A percentile compares a stretch with the other conserved stretches of the same genome.
Evolutionary conservation across 2,797 vertebrate genomes (phyloP).

Genomic region (Sebastes variabilis): DNA sequence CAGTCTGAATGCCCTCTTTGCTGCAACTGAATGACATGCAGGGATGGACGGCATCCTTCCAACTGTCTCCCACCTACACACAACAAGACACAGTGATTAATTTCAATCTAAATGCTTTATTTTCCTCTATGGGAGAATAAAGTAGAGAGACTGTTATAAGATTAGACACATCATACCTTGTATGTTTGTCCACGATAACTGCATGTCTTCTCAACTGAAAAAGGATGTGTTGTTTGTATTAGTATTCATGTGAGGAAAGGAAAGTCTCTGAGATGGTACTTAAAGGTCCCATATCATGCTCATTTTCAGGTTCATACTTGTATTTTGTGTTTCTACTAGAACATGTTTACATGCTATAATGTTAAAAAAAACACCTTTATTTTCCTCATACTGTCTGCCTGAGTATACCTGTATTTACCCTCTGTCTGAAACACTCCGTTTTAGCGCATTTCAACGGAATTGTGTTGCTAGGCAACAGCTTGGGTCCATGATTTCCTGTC

Average conservation of each 20-base stretch:
- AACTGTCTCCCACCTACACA: constrained; percentile 73
- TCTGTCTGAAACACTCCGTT: no score
- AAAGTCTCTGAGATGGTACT: neutral
- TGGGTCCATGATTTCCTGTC: no score
- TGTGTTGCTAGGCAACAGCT: no score
- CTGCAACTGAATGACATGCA: constrained; percentile 70
- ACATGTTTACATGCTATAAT: no score
- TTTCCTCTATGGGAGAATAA: neutral
- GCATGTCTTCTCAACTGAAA: constrained; percentile 79
- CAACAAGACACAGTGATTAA: neutral
- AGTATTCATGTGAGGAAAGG: neutral
- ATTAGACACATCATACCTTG: constrained; percentile 49
- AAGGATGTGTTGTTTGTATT: neutral
- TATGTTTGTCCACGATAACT: constrained; percentile 56
- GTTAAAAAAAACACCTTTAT: no score
- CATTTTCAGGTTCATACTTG: no score
- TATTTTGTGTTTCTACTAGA: no score
- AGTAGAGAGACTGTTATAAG: neutral
- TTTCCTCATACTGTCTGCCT: no score
- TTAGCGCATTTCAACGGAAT: no score
- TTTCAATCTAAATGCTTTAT: neutral
- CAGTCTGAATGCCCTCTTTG: constrained; percentile 50
- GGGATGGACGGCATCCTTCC: constrained; percentile 58
- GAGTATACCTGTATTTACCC: no score
- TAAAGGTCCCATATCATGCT: no score